phyloP scores from a whole-genome alignment of 2,113 vertebrate genomes.

The Leucosticte australis region DNA sequence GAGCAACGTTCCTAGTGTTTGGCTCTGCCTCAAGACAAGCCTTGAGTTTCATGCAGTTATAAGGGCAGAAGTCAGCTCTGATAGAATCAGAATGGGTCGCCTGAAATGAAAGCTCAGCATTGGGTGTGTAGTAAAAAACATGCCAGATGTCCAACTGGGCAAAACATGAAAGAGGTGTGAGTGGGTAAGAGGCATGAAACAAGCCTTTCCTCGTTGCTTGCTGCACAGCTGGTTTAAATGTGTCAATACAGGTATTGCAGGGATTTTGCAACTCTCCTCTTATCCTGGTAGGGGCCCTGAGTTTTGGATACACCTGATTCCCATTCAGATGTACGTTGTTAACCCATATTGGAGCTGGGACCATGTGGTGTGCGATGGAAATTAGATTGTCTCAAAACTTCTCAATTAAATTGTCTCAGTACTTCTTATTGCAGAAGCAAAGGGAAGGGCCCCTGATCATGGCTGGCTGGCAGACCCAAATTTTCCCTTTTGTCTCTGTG shows the following conservation, averaged over 20 bases:
- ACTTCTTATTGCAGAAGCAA: not conserved
- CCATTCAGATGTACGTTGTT: not conserved
- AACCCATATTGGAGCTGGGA: not conserved
- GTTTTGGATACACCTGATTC: not conserved
- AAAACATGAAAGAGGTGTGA: conserved; percentile 61
- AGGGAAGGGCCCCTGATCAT: not conserved
- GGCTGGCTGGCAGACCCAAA: not conserved
- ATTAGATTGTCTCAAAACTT: not conserved
- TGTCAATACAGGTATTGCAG: conserved; percentile 52
- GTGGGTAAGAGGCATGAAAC: conserved; percentile 45
- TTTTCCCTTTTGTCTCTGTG: not conserved
- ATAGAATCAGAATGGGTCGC: conserved; percentile 51
- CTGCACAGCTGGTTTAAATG: conserved; percentile 49
- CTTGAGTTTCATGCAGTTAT: conserved; percentile 40
- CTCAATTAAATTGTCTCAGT: not conserved
- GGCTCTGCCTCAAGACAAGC: conserved; percentile 44
- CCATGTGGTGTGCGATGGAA: not conserved
- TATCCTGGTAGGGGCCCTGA: not conserved
- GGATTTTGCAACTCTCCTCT: conserved; percentile 13
- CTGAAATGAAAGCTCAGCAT: conserved; percentile 63
- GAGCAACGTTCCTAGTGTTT: conserved; percentile 23
- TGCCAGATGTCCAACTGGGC: conserved; percentile 63
- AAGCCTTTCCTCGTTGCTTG: conserved; percentile 40
- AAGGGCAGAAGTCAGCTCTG: conserved; percentile 59
- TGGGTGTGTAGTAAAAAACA: conserved; percentile 58